Evolutionary conservation across 2,797 vertebrate species (phyloP).

Genomic region (Thamnophis elegans): DNA sequence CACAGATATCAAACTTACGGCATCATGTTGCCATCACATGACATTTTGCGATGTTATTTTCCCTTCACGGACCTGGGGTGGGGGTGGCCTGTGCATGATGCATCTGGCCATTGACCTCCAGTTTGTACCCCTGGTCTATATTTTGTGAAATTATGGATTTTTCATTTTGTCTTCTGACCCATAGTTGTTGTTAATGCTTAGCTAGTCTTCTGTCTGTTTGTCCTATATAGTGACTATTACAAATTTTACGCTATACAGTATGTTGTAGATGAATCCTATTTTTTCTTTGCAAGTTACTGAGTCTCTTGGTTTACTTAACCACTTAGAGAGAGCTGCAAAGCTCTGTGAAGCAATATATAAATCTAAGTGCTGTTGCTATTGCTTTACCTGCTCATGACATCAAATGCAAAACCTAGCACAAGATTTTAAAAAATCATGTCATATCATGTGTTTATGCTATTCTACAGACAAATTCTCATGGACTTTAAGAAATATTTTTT

Average conservation of each 20-base stretch:
- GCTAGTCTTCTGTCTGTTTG: neutral
- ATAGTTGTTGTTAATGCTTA: neutral
- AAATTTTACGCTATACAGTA: neutral
- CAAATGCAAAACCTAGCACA: slow-evolving; percentile 11
- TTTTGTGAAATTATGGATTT: neutral
- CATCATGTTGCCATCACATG: too few relatives aligned
- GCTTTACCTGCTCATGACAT: slow-evolving; percentile 15
- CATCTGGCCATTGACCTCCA: too few relatives aligned
- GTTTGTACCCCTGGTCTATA: too few relatives aligned
- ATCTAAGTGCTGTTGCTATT: too few relatives aligned
- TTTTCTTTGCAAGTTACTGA: neutral
- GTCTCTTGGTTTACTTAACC: neutral
- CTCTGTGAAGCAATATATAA: too few relatives aligned
- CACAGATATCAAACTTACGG: rapidly evolving
- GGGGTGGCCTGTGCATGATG: too few relatives aligned
- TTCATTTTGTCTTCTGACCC: neutral
- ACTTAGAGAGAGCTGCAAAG: too few relatives aligned
- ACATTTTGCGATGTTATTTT: too few relatives aligned
- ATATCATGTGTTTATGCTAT: slow-evolving; percentile 30
- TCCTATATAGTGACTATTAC: neutral
- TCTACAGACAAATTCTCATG: slow-evolving; percentile 22
- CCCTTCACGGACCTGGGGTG: too few relatives aligned
- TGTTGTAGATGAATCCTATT: neutral
- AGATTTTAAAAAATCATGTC: neutral
- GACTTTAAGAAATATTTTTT: slow-evolving; percentile 39